Conservation (phyloP, 1,140 invertebrate genomes). For the Pinna nobilis region DNA sequence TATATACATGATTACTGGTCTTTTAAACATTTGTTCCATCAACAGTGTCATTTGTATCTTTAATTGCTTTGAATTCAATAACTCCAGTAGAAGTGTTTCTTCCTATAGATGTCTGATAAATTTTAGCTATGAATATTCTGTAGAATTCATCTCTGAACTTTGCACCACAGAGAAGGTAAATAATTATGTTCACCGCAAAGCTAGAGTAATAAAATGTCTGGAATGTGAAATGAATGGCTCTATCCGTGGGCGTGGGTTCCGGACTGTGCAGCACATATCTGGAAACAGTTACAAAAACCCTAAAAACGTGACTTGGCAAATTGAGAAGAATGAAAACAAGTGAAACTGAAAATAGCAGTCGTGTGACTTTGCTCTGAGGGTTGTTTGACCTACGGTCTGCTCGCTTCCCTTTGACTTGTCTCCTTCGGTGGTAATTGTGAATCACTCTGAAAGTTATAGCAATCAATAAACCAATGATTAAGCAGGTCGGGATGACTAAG, state of each 20-base stretch:
- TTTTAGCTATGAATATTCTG: conserved; percentile 21
- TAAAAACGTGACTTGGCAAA: conserved; percentile 79
- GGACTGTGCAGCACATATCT: conserved; percentile 5
- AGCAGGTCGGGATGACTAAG: conserved; percentile 77
- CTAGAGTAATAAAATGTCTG: conserved; percentile 84
- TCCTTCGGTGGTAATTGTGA: conserved; percentile 12
- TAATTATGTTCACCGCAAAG: conserved; percentile 88
- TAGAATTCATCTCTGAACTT: conserved; percentile 55
- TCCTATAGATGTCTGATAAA: no score
- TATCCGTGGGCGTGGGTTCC: conserved; percentile 24
- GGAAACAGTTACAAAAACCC: conserved; percentile 60
- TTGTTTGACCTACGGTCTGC: background rate
- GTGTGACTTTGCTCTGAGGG: conserved; percentile 84
- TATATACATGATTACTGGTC: no score
- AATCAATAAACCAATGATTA: conserved; percentile 34
- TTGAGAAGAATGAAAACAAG: conserved; percentile 87
- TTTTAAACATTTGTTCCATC: no score
- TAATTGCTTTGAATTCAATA: no score
- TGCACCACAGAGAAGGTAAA: conserved; percentile 79
- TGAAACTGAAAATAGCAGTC: conserved; percentile 88
- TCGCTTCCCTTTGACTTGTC: conserved; percentile 21
- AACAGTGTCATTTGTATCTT: no score
- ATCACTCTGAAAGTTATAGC: conserved; percentile 19
- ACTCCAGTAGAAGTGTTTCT: no score
- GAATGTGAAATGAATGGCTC: conserved; percentile 77